A percentile compares a stretch with the other conserved stretches of the same genome.
phyloP scores from a whole-genome alignment of 1,140 invertebrate species.

The Vollenhovia emeryi region DNA sequence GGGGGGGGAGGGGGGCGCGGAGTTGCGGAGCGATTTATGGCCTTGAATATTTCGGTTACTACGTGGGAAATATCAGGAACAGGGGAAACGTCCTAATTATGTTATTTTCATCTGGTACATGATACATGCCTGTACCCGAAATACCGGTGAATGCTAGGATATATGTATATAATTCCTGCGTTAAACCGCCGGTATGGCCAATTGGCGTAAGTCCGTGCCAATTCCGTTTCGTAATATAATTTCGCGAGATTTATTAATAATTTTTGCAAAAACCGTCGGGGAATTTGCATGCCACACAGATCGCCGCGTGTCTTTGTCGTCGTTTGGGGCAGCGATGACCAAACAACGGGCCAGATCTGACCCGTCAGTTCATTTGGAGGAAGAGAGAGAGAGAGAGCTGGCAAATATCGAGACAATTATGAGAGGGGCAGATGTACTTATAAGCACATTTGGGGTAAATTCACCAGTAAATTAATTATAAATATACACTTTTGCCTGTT shows the following conservation, averaged over 20 bases:
- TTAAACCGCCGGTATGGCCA: slow-evolving; percentile 30
- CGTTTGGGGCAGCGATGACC: no score
- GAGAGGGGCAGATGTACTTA: no score
- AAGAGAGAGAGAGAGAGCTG: no score
- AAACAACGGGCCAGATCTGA: no score
- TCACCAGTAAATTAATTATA: no score
- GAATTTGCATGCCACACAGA: neutral
- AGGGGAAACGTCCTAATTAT: slow-evolving; percentile 40
- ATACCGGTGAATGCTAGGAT: neutral
- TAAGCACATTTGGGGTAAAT: no score
- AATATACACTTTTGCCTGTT: no score
- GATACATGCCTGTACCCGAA: slow-evolving; percentile 45
- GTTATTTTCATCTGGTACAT: slow-evolving; percentile 57
- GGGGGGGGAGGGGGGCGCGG: neutral
- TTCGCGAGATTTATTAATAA: slow-evolving; percentile 22
- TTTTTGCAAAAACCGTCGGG: neutral
- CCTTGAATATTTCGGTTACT: slow-evolving; percentile 51
- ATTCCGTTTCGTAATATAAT: slow-evolving; percentile 34
- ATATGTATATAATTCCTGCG: slow-evolving; percentile 36
- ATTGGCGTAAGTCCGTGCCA: slow-evolving; percentile 25
- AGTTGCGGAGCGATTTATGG: slow-evolving; percentile 45
- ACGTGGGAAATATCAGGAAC: slow-evolving; percentile 26
- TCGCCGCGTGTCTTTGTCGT: neutral
- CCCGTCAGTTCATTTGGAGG: no score
- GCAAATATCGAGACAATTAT: no score